Percentiles rank a stretch among this genome's conserved stretches.
Conservation (phyloP, 1,140 invertebrate genomes). For the Drosophila jambulina region DNA sequence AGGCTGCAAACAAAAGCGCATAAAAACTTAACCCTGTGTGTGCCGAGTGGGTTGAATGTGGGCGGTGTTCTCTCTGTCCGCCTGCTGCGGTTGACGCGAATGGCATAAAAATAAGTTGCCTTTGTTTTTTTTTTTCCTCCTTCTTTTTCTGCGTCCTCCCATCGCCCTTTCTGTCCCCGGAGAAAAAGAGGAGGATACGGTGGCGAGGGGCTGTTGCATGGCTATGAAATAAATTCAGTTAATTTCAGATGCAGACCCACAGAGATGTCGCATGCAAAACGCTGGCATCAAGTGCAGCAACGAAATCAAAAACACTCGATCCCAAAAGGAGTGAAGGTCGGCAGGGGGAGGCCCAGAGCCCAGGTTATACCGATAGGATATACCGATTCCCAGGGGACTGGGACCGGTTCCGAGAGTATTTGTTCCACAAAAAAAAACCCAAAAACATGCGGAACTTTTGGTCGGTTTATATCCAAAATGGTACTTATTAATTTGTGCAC, state of each 20-base stretch:
- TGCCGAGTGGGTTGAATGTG: conserved; percentile 10
- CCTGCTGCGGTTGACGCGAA: conserved; percentile 71
- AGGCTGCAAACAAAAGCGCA: conserved; percentile 76
- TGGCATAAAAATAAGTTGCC: conserved; percentile 80
- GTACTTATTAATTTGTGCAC: neutral
- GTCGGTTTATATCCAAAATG: neutral
- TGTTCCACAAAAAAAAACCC: neutral
- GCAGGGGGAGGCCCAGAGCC: neutral
- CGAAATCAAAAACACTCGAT: conserved; percentile 57
- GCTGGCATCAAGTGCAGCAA: conserved; percentile 57
- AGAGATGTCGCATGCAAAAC: conserved; percentile 48
- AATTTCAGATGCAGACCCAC: conserved; percentile 71
- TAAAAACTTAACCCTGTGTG: conserved; percentile 75
- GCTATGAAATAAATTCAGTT: conserved; percentile 80
- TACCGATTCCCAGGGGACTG: conserved; percentile 6
- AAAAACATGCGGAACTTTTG: neutral
- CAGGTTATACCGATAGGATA: neutral
- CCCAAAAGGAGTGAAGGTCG: conserved; percentile 1
- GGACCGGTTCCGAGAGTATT: neutral
- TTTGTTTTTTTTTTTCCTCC: conserved; percentile 53
- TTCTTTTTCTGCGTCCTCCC: neutral
- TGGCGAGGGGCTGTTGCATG: conserved; percentile 28
- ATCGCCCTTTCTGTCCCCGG: conserved; percentile 1
- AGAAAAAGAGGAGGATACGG: conserved; percentile 4
- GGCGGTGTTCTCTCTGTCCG: conserved; percentile 21